Percentiles rank a stretch among this genome's conserved stretches.
Evolutionary conservation across 2,888 invertebrate species (phyloP).

Genomic region (Salticus scenicus): DNA sequence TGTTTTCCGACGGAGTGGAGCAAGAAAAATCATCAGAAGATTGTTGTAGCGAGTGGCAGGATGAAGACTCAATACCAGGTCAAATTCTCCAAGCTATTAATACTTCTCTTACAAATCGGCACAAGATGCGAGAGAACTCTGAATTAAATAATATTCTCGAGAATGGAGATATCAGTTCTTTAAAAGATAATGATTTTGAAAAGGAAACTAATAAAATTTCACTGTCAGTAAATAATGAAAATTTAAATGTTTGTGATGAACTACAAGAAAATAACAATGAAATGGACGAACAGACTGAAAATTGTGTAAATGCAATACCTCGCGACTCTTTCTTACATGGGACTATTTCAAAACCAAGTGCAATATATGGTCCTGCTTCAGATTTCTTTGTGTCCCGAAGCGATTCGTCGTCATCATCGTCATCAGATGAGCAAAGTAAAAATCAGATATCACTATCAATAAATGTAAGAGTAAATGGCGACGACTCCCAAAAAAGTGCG

Average conservation of each 20-base stretch:
- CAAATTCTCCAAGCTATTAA: constrained; percentile 62
- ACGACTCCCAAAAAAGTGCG: background rate
- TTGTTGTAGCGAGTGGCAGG: constrained; percentile 45
- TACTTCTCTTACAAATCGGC: constrained; percentile 53
- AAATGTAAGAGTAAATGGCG: constrained; percentile 49
- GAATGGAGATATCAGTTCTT: background rate
- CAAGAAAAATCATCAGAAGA: constrained; percentile 19
- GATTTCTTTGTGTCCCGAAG: constrained; percentile 61
- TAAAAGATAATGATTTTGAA: background rate
- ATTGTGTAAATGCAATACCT: constrained; percentile 73
- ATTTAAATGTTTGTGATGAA: background rate
- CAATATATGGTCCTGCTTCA: constrained; percentile 56
- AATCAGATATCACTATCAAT: constrained; percentile 39
- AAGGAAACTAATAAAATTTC: constrained; percentile 10
- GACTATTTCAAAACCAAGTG: constrained; percentile 32
- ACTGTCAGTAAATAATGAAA: background rate
- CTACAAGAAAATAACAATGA: background rate
- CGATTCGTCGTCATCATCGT: constrained; percentile 60
- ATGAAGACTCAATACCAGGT: constrained; percentile 19
- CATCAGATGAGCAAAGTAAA: constrained; percentile 39
- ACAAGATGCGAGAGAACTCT: constrained; percentile 28
- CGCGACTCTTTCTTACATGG: constrained; percentile 85
- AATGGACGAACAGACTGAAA: constrained; percentile 14
- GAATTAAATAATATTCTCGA: background rate
- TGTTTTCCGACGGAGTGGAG: constrained; percentile 55